Evolutionary conservation across 2,888 invertebrate species (phyloP).

Genomic region (Aspidiotus rigidus): DNA sequence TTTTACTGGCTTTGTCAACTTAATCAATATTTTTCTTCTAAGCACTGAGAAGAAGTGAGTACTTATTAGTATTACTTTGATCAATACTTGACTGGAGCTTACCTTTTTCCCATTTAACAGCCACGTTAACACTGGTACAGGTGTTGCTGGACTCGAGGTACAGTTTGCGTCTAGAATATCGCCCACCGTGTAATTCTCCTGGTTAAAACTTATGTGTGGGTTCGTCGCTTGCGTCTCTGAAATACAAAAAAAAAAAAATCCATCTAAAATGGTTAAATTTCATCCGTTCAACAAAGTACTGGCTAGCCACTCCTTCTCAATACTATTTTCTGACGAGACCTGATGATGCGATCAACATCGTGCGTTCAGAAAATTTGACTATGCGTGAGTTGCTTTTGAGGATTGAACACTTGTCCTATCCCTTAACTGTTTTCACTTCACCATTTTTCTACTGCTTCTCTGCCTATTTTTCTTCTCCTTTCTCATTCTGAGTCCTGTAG

Average conservation of each 20-base stretch:
- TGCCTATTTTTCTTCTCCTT: not conserved
- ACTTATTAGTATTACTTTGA: no score
- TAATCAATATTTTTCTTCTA: no score
- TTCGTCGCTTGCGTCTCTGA: conserved; percentile 58
- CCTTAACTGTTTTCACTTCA: not conserved
- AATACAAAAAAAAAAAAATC: conserved; percentile 24
- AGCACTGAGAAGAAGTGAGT: no score
- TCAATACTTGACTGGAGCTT: not conserved
- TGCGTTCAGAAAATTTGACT: no score
- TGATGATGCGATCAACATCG: no score
- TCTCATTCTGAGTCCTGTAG: not conserved
- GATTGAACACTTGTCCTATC: no score
- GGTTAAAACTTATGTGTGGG: conserved; percentile 62
- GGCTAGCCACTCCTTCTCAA: no score
- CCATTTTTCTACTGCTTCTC: not conserved
- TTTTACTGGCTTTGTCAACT: no score
- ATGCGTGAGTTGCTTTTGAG: no score
- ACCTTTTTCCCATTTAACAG: conserved; percentile 55
- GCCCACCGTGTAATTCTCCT: conserved; percentile 56
- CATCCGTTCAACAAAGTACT: no score
- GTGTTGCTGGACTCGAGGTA: conserved; percentile 61
- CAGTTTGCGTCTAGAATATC: conserved; percentile 64
- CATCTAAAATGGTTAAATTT: no score
- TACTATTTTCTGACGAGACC: no score
- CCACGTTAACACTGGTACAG: conserved; percentile 68